Evolutionary conservation across 2,888 invertebrate genomes (phyloP), one percentile per base, ranked within the genome.

Genomic region (Pheosia gnoma): DNA sequence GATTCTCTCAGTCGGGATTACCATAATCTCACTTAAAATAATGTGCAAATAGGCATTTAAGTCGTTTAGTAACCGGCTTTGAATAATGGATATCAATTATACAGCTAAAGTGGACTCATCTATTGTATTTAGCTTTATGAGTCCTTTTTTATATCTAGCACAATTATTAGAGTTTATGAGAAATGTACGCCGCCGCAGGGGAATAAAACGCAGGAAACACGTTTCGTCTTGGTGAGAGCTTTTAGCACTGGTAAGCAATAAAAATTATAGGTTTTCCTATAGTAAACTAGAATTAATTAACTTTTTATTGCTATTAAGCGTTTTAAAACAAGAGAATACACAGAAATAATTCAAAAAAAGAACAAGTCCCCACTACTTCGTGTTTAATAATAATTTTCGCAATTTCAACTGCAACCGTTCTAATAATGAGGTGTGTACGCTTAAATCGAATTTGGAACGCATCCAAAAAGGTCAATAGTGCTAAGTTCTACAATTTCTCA

Each of bases 401-500:
- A 53, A 53, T 37, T 25, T 37, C 25, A n/a, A 53, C 25, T 51
- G 51, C 51, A 53, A 5, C 53, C 53, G 38, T 11, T 53, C 37
- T 37, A 51, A 51, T n/a, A 51, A 25, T 5, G 25, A 51, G 13
- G 8, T 51, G 7, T 51, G 25, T 51, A 51, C 36, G 6, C n/a
- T 55, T 36, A 49, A 25, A 38, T 54, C 38, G 5, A 39, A 5
- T n/a, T 39, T 55, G 55, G 55, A 55, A 55, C 55, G 38, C 6
- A 39, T 55, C 55, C 55, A 55, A 55, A 39, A 55, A 55, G 55
- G 55, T 55, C 55, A 55, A 55, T 3, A 49, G 25, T n/a, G 13
- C 4, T 11, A 9, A 53, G 10, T 10, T 55, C n/a, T 13, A 5
- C 39, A 38, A 55, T 39, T 13, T 13, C n/a, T 39, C 51, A 51